Conservation (phyloP, 2,888 invertebrate genomes). For the Acronicta alni region DNA sequence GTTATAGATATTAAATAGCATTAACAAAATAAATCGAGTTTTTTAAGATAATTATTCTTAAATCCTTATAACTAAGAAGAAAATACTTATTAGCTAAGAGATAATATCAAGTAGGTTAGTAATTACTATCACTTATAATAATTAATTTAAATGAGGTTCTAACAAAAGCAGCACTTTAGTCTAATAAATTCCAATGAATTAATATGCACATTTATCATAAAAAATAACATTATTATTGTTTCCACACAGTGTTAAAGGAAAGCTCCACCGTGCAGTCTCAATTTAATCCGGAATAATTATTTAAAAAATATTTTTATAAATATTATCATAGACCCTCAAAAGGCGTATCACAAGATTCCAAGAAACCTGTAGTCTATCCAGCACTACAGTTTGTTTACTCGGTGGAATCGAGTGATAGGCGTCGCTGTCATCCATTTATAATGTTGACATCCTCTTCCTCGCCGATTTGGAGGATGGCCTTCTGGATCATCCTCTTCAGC, state of each 20-base stretch:
- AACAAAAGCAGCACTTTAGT: no score
- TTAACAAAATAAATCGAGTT: no score
- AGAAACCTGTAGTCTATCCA: not conserved
- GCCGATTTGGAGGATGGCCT: conserved; percentile 78
- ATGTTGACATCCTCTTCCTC: conserved; percentile 79
- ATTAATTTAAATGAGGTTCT: no score
- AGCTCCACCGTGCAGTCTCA: not conserved
- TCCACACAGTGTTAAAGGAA: conserved; percentile 3
- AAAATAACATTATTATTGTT: not conserved
- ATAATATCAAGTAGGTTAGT: no score
- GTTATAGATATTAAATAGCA: no score
- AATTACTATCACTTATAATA: no score
- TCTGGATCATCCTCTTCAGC: conserved; percentile 82
- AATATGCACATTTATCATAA: no score
- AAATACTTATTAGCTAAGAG: no score
- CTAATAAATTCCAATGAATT: no score
- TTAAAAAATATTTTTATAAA: not conserved
- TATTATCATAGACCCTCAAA: not conserved
- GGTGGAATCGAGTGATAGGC: conserved; percentile 59
- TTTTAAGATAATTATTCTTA: no score
- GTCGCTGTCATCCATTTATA: conserved; percentile 61
- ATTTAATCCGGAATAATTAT: not conserved
- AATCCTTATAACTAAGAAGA: no score
- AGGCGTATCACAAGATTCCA: conserved; percentile 29
- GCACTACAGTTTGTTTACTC: conserved; percentile 38